Conservation (phyloP, 1,140 invertebrate genomes). For the Globodera rostochiensis region DNA sequence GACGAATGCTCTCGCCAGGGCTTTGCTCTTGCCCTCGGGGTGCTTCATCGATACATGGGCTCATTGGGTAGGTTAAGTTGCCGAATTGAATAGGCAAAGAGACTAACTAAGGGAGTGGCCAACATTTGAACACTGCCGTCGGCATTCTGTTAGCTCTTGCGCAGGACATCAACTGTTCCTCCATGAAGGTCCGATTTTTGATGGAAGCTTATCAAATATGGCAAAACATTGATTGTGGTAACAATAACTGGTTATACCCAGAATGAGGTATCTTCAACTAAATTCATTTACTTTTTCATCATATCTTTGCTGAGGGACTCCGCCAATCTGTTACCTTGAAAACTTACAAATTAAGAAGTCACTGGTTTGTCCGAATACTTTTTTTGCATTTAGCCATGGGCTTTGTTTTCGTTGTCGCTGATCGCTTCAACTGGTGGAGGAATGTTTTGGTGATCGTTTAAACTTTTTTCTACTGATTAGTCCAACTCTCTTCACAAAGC, state of each 20-base stretch:
- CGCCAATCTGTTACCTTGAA: neutral
- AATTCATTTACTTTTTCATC: too few relatives aligned
- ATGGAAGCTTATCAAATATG: neutral
- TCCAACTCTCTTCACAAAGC: neutral
- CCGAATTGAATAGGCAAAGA: slow-evolving; percentile 79
- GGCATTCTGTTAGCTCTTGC: slow-evolving; percentile 89
- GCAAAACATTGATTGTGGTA: too few relatives aligned
- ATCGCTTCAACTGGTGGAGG: slow-evolving; percentile 96
- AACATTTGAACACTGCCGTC: slow-evolving; percentile 88
- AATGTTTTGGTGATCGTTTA: slow-evolving; percentile 75
- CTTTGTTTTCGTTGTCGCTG: slow-evolving; percentile 87
- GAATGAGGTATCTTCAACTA: too few relatives aligned
- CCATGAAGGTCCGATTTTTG: slow-evolving; percentile 76
- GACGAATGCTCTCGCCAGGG: slow-evolving; percentile 87
- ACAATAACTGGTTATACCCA: too few relatives aligned
- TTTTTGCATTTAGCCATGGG: slow-evolving; percentile 78
- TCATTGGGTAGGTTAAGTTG: slow-evolving; percentile 73
- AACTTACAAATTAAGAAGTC: slow-evolving; percentile 33
- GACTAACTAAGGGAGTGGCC: slow-evolving; percentile 77
- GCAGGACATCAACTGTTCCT: slow-evolving; percentile 84
- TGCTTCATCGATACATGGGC: slow-evolving; percentile 83
- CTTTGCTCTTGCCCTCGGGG: slow-evolving; percentile 87
- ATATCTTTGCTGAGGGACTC: too few relatives aligned
- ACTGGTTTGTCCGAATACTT: neutral
- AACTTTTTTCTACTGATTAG: neutral